phyloP scores from a whole-genome alignment of 1,140 invertebrate genomes.

The Tetraneura akinire region DNA sequence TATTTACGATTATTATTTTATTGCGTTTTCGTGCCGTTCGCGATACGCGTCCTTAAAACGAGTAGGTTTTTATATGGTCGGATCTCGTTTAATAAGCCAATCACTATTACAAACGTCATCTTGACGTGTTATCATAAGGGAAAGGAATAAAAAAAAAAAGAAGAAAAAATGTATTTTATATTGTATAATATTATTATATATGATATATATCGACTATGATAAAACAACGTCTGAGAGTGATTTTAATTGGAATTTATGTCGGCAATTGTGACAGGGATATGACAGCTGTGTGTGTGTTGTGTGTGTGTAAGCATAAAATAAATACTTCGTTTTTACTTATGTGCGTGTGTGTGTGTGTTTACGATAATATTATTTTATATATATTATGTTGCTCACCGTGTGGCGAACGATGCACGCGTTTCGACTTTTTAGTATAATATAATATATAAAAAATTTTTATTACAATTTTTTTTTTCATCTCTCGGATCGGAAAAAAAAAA shows the following conservation, averaged over 20 bases:
- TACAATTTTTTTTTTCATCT: too few species aligned
- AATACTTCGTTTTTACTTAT: background rate
- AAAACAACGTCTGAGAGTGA: constrained; percentile 41
- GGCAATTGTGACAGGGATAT: constrained; percentile 28
- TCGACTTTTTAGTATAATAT: too few species aligned
- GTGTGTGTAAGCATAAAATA: background rate
- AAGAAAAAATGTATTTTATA: constrained; percentile 11
- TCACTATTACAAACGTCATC: background rate
- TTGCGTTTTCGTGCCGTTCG: background rate
- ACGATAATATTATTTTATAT: background rate
- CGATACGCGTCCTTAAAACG: background rate
- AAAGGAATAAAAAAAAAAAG: constrained; percentile 22
- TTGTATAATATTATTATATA: too few species aligned
- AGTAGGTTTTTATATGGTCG: constrained; percentile 27
- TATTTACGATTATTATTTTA: background rate
- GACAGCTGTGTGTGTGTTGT: constrained; percentile 25
- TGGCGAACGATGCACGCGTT: background rate
- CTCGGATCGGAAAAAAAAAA: too few species aligned
- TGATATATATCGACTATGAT: constrained; percentile 5
- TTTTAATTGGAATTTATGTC: constrained; percentile 52
- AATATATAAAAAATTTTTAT: too few species aligned
- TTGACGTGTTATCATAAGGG: constrained; percentile 6
- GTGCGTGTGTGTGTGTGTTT: background rate
- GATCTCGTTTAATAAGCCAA: constrained; percentile 1
- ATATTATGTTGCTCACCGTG: constrained; percentile 7